Evolutionary conservation across 2,797 vertebrate genomes (phyloP).

Genomic region (Phylloscopus collybita): DNA sequence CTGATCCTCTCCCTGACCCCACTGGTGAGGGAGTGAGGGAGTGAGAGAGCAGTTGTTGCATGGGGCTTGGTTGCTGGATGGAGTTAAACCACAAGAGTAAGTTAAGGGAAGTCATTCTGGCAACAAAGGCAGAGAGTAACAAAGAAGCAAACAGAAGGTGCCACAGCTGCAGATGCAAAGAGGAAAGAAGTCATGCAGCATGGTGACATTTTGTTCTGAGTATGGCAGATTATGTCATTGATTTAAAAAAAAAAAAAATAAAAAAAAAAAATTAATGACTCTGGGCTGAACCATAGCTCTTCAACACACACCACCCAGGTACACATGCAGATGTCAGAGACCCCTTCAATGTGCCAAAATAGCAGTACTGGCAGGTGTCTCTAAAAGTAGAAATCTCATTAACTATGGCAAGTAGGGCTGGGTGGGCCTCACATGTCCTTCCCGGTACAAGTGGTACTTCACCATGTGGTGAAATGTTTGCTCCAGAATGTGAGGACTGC

Average conservation of each 20-base stretch:
- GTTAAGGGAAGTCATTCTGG: background rate
- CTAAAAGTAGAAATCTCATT: background rate
- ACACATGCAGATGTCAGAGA: background rate
- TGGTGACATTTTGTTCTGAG: background rate
- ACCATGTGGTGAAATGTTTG: rapidly evolving
- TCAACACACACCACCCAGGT: rapidly evolving
- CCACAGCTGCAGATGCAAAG: background rate
- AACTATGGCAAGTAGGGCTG: background rate
- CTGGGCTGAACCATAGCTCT: background rate
- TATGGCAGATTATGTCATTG: background rate
- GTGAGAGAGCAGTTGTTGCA: too few species aligned
- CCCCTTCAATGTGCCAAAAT: background rate
- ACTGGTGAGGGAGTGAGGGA: background rate
- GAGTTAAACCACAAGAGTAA: rapidly evolving
- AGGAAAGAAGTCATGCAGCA: background rate
- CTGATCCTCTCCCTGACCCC: background rate
- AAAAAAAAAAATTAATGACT: background rate
- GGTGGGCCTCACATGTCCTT: too few species aligned
- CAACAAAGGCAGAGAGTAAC: background rate
- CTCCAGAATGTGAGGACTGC: rapidly evolving
- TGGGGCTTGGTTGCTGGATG: background rate
- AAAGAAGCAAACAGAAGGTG: background rate
- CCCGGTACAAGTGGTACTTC: background rate
- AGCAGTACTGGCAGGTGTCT: background rate
- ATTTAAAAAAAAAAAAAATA: background rate